phyloP scores from a whole-genome alignment of 2,888 invertebrate species.

The Phortica magna region DNA sequence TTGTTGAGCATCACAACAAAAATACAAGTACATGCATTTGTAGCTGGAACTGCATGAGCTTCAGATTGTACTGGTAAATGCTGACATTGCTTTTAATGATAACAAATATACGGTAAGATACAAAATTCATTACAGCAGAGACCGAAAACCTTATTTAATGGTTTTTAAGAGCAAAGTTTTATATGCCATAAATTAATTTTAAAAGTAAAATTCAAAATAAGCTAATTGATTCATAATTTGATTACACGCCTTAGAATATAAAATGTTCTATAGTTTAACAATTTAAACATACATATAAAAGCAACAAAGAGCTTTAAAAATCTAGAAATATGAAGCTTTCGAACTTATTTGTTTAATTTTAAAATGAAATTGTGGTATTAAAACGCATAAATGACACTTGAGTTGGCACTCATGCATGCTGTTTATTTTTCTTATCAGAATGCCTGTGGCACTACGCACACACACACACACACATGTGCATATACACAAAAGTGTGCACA shows the following conservation, averaged over 20 bases:
- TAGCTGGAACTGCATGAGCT: neutral
- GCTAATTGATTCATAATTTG: too few relatives aligned
- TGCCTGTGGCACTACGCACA: conserved; percentile 64
- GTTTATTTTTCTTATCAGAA: conserved; percentile 71
- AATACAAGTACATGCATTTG: conserved; percentile 2
- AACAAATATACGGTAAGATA: neutral
- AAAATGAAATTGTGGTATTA: conserved; percentile 69
- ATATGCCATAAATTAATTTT: too few relatives aligned
- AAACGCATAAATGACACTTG: conserved; percentile 71
- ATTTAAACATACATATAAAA: neutral
- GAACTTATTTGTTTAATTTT: conserved; percentile 67
- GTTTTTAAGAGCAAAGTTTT: too few relatives aligned
- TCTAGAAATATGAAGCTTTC: neutral
- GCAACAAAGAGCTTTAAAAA: neutral
- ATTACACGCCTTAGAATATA: too few relatives aligned
- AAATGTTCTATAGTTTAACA: too few relatives aligned
- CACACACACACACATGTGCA: conserved; percentile 36
- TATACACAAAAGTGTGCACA: conserved; percentile 34
- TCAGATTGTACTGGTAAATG: neutral
- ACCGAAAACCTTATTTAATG: too few relatives aligned
- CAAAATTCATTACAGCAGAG: neutral
- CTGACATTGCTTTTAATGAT: conserved; percentile 10
- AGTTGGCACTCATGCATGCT: conserved; percentile 49
- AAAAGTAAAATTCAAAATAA: too few relatives aligned
- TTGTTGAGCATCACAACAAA: neutral